These are phyloP conservation scores for Corythornis leucogaster DNA, from an alignment of 2,797 vertebrate species.

Conservation along the genomic window DNA sequence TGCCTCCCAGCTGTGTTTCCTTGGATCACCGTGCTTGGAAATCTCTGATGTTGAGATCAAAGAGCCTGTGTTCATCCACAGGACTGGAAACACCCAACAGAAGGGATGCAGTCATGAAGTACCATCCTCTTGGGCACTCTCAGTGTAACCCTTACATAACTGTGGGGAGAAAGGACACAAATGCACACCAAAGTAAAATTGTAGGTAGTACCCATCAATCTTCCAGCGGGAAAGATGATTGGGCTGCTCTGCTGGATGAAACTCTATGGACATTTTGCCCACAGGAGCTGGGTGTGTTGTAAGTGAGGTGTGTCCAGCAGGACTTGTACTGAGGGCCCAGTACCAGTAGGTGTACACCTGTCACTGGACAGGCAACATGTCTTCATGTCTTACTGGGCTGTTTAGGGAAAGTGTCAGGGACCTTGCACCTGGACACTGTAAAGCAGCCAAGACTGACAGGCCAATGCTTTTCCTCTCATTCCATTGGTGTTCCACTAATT, in stretches of 20 bases:
- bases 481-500: not conserved
- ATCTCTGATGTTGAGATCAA: conserved; percentile 5
- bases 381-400: not conserved
- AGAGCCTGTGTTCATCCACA: not conserved
- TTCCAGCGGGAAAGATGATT: not conserved
- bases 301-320: rapidly evolving
- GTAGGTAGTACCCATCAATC: rapidly evolving
- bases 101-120: not conserved
- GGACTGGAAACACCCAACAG: not conserved
- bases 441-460: not conserved
- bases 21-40: not conserved
- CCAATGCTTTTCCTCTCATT: not conserved
- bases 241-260: not conserved
- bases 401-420: not conserved
- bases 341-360: too few relatives aligned
- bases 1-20: not conserved
- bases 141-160: not conserved
- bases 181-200: too few relatives aligned
- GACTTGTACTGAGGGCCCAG: rapidly evolving
- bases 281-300: not conserved
- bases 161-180: not conserved
- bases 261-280: not conserved
- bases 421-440: not conserved
- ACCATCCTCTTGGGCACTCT: rapidly evolving
- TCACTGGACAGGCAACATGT: not conserved